These are phyloP conservation scores for Falco rusticolus DNA, from an alignment of 2,797 vertebrate species.

Conservation along the genomic window DNA sequence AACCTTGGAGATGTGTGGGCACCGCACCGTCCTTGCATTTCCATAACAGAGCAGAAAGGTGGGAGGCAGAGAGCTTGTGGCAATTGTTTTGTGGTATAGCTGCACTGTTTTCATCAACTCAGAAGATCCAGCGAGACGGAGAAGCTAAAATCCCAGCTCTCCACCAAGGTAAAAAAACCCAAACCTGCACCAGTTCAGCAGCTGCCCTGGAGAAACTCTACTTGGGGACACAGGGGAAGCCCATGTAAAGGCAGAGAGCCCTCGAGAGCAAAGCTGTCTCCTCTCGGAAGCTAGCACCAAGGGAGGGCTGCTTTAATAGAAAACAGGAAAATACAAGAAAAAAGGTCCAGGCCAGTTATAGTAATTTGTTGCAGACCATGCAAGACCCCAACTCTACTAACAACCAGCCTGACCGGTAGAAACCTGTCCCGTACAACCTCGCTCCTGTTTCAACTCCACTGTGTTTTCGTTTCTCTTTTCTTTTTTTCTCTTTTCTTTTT, in stretches of 20 bases:
- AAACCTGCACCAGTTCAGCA: neutral
- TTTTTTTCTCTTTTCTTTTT: conserved; percentile 45
- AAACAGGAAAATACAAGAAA: neutral
- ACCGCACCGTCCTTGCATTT: neutral
- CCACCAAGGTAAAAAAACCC: neutral
- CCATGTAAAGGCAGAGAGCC: neutral
- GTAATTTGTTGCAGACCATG: neutral
- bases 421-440: conserved; percentile 3
- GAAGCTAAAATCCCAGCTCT: neutral
- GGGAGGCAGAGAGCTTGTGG: neutral
- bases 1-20: neutral
- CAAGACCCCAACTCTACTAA: neutral
- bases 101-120: neutral
- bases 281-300: neutral
- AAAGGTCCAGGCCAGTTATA: neutral
- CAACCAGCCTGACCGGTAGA: conserved; percentile 33
- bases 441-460: conserved; percentile 70
- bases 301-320: neutral
- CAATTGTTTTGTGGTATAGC: neutral
- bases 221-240: neutral
- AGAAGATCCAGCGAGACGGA: neutral
- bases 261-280: neutral
- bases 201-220: neutral
- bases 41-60: neutral
- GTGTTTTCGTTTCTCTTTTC: conserved; percentile 73